phyloP scores from a whole-genome alignment of 2,797 vertebrate genomes.

The Esox lucius region DNA sequence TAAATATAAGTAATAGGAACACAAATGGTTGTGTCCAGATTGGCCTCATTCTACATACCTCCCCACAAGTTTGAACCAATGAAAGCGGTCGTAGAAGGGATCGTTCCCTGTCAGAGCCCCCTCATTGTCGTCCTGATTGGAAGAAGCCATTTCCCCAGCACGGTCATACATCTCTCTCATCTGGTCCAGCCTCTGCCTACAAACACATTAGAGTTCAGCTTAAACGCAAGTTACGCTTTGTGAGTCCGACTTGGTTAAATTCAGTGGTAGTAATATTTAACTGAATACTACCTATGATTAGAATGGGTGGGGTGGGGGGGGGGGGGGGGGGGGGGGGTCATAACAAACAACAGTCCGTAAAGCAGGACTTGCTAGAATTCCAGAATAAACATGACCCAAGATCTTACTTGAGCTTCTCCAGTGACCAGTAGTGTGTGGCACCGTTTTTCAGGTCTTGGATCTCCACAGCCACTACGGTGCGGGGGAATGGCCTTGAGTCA shows the following conservation, averaged over 20 bases:
- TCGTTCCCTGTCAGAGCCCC: slow-evolving; percentile 87
- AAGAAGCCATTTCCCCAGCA: slow-evolving; percentile 91
- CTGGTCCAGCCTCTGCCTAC: slow-evolving; percentile 90
- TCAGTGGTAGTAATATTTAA: neutral
- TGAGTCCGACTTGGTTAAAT: neutral
- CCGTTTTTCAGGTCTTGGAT: slow-evolving; percentile 98
- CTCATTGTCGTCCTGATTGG: slow-evolving; percentile 83
- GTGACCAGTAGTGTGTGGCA: slow-evolving; percentile 96
- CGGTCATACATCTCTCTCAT: slow-evolving; percentile 99
- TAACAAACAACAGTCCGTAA: too few relatives aligned
- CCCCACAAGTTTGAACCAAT: slow-evolving; percentile 98
- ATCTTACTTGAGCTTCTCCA: slow-evolving; percentile 95
- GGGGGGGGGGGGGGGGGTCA: too few relatives aligned
- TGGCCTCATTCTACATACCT: slow-evolving; percentile 76
- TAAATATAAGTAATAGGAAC: neutral
- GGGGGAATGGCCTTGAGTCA: slow-evolving; percentile 82
- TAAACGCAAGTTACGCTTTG: neutral
- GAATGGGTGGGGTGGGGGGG: too few relatives aligned
- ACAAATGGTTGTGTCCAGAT: neutral
- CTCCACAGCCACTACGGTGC: slow-evolving; percentile 94
- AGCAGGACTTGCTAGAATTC: neutral
- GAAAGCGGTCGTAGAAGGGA: slow-evolving; percentile 97
- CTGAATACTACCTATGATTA: too few relatives aligned
- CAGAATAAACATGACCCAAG: neutral
- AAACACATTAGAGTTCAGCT: slow-evolving; percentile 13